Percentiles rank a stretch among this genome's conserved stretches.
phyloP scores from a whole-genome alignment of 2,113 vertebrate species.

The Melanotaenia duboulayi region DNA sequence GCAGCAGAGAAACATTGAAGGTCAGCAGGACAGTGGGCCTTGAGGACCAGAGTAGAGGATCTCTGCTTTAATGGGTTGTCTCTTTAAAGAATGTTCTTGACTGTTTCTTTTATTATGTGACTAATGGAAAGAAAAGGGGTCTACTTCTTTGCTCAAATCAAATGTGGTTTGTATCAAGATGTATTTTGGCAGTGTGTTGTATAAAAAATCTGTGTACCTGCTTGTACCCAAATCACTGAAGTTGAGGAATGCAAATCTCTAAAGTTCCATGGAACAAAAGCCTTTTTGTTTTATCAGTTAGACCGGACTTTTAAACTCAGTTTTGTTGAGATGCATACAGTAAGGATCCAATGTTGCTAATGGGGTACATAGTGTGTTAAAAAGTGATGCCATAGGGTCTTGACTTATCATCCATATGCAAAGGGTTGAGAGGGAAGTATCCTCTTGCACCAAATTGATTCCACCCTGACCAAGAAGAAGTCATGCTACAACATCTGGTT shows the following conservation, averaged over 20 bases:
- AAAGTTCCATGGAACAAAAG: background rate
- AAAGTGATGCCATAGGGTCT: background rate
- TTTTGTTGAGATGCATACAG: background rate
- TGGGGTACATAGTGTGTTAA: background rate
- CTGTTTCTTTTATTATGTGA: background rate
- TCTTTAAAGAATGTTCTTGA: background rate
- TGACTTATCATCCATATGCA: background rate
- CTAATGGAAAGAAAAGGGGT: background rate
- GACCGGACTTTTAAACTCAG: background rate
- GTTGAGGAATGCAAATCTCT: background rate
- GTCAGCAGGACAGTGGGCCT: too few species aligned
- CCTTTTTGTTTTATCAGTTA: background rate
- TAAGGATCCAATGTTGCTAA: background rate
- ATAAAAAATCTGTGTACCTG: background rate
- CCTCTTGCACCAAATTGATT: background rate
- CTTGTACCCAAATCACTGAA: background rate
- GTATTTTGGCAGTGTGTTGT: background rate
- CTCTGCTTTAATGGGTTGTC: background rate
- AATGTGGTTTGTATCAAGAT: background rate
- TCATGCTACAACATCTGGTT: background rate
- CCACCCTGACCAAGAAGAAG: background rate
- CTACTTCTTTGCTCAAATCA: background rate
- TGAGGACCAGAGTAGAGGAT: too few species aligned
- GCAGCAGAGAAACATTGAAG: too few species aligned
- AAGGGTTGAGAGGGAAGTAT: background rate